Evolutionary conservation across 2,797 vertebrate genomes (phyloP), one percentile per base, ranked within the genome.

Genomic region (Denticeps clupeoides): DNA sequence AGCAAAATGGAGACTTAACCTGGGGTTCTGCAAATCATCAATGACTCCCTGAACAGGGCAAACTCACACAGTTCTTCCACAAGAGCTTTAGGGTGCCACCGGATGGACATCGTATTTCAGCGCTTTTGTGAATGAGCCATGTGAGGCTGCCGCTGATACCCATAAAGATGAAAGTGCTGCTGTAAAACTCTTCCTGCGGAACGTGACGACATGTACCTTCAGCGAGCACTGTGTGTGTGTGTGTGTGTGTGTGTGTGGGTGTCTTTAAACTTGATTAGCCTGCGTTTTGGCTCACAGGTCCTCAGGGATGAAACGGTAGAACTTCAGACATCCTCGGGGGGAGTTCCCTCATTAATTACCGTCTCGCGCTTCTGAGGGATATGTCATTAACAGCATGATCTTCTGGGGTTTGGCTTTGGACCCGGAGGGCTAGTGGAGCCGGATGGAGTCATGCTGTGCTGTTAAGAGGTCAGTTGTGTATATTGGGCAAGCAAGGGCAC

Each of bases 1-100:
- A 86, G 86, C 87, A 78, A 87, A 88, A 90, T 82, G 78, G 82
- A 70, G 87, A 86, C 83, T 84, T 89, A 91, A 90, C 86, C 82
- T 86, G 93, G 93, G 93, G 88, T 88, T 88, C 79, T 79, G 88
- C 89, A 95, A 97, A 93, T 75, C 78, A 81, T 80, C 81, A 72
- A 63, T 63, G 69, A 68, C 67, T 42, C 4, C 27, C 27, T 21
- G 12, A 45, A 47, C 45, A 55, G 28, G 31, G 31, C 31, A 4
- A 31, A 19, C 8, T 15, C 3, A 35, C 32, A 19, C 2, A 16
- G 13, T 2, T 16, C 7, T n/a, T n/a, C n/a, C n/a, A 5, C 5
- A 38, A 19, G 2, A 13, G 35, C 21, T 38, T 38, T 2, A 38
- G 8, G 18, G 15, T 18, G 35, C 21, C 11, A 3, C 12, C 19